Conservation (phyloP, 2,113 vertebrate genomes). For the Elachura formosa region DNA sequence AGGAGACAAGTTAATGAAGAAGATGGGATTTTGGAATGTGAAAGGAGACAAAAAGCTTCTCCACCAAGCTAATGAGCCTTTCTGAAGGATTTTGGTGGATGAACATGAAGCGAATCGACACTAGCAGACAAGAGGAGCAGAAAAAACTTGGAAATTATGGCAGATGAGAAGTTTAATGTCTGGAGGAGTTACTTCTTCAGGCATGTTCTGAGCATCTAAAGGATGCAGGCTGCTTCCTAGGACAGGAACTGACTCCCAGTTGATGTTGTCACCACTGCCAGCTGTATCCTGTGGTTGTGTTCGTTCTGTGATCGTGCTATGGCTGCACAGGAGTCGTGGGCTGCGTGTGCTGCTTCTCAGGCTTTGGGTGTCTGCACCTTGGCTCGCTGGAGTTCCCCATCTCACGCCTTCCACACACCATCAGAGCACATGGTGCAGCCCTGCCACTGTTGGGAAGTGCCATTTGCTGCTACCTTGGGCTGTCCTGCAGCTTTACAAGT, state of each 20-base stretch:
- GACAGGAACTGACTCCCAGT: neutral
- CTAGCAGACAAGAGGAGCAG: neutral
- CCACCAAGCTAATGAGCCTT: neutral
- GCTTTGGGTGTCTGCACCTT: neutral
- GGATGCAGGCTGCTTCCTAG: slow-evolving; percentile 3
- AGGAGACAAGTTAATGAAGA: neutral
- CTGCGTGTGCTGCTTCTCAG: neutral
- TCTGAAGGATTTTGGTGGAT: slow-evolving; percentile 3
- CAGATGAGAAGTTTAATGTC: neutral
- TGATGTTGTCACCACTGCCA: neutral
- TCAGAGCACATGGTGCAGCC: neutral
- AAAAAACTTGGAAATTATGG: neutral
- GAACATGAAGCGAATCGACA: neutral
- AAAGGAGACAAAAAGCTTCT: neutral
- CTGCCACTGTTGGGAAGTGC: neutral
- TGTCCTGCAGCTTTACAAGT: neutral
- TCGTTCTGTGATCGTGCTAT: neutral
- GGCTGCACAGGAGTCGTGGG: neutral
- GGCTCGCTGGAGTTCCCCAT: neutral
- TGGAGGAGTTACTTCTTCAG: neutral
- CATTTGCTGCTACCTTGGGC: neutral
- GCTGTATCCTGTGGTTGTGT: neutral
- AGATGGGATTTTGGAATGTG: neutral
- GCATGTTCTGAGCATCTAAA: neutral
- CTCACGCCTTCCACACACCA: fast-evolving